Conservation (phyloP, 2,113 vertebrate genomes). For the Trinectes maculatus region DNA sequence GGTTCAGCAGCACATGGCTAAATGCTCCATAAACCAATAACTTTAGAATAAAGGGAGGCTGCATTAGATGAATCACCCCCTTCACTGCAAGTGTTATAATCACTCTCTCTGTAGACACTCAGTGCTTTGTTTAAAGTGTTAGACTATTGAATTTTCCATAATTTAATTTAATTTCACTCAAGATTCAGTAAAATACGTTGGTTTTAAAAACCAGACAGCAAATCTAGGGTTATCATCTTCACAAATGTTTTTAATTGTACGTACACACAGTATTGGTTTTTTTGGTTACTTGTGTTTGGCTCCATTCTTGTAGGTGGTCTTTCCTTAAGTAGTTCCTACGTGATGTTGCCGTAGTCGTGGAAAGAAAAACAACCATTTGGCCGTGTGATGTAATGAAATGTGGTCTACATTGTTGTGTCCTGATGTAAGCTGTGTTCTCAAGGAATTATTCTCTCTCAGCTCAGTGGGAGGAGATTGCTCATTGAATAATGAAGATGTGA, state of each 20-base stretch:
- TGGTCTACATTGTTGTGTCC: constrained; percentile 38
- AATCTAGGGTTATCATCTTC: neutral
- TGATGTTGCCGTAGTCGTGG: constrained; percentile 38
- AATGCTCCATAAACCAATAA: constrained; percentile 20
- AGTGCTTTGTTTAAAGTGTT: constrained; percentile 5
- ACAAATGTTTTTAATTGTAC: neutral
- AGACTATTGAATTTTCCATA: neutral
- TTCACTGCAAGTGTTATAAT: constrained; percentile 14
- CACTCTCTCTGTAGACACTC: neutral
- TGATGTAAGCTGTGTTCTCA: constrained; percentile 39
- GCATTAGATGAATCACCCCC: neutral
- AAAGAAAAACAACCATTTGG: constrained; percentile 46
- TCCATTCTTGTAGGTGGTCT: constrained; percentile 36
- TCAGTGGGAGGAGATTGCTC: constrained; percentile 14
- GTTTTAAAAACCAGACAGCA: too few relatives aligned
- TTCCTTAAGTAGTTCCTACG: neutral
- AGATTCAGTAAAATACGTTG: too few relatives aligned
- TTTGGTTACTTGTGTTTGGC: neutral
- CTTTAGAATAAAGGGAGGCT: constrained; percentile 10
- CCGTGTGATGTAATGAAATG: constrained; percentile 43
- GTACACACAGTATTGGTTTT: neutral
- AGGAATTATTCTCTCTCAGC: constrained; percentile 8
- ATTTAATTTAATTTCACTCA: too few relatives aligned
- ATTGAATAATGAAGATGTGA: constrained; percentile 31
- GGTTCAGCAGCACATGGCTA: constrained; percentile 14